These are phyloP conservation scores for Ecliptopera silaceata DNA, from an alignment of 2,888 invertebrate species.

Conservation along the genomic window DNA sequence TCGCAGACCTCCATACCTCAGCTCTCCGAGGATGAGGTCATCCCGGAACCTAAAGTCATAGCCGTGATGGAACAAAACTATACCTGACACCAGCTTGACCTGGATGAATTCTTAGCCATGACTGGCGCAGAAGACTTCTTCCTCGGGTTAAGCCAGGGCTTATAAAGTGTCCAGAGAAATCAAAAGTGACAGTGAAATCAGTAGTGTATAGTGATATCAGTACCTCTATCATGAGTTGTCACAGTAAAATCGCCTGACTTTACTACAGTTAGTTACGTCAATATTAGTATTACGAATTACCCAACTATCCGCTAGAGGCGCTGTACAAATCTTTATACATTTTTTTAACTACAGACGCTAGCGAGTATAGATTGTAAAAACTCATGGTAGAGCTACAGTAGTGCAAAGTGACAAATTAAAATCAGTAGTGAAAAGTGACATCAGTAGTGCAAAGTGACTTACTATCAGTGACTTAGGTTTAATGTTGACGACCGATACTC, in stretches of 20 bases:
- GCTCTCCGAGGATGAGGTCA: conserved; percentile 21
- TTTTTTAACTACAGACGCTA: too few relatives aligned
- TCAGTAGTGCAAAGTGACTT: neutral
- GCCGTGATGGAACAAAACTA: neutral
- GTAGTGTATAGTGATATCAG: neutral
- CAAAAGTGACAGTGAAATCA: neutral
- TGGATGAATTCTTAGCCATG: conserved; percentile 23
- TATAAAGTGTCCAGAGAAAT: too few relatives aligned
- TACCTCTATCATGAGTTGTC: too few relatives aligned
- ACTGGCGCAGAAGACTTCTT: conserved; percentile 1
- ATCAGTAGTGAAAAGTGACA: neutral
- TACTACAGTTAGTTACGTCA: too few relatives aligned
- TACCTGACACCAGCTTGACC: conserved; percentile 20
- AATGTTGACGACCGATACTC: too few relatives aligned
- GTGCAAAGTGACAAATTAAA: too few relatives aligned
- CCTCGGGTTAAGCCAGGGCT: neutral
- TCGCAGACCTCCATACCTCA: conserved; percentile 38
- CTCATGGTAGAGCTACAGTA: too few relatives aligned
- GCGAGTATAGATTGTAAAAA: too few relatives aligned
- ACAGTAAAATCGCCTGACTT: too few relatives aligned
- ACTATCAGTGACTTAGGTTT: conserved; percentile 4
- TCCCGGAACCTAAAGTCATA: neutral
- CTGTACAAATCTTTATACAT: too few relatives aligned
- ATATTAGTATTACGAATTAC: too few relatives aligned
- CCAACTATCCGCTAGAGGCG: too few relatives aligned